Base-by-base conservation (phyloP, 64 coral and sea anemone species). In the Platygyra sinensis region DNA sequence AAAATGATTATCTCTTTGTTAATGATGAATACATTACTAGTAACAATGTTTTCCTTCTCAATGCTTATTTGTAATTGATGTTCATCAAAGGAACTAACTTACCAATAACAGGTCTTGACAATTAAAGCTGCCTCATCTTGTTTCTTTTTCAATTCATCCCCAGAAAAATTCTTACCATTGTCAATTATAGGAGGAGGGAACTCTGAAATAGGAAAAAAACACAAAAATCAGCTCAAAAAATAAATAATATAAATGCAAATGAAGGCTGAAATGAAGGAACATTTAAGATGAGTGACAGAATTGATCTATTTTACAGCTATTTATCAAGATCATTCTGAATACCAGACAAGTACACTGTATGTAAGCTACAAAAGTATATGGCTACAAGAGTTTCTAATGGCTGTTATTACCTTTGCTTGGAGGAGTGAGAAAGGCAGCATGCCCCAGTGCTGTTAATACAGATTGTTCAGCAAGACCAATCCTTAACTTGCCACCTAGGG, bases 391-490 rank as follows among this genome's bases (percentile, higher is more conserved):
- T 5, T 46, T 46, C 42, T 8, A 46, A 57, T 12, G 12, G n/a
- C 4, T 10, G 10, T 10, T 10, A 13, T 32, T 76, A 98, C 97
- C 94, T 96, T 95, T 78, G 80, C 79, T 91, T 18, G 97, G 94
- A 32, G 97, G 97, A 16, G 97, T 99, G n/a, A 99, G 91, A 49
- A 96, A 86, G 31, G 81, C 94, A 17, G 97, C 93, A 86, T 99
- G 97, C 62, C 83, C 94, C 55, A 99, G 38, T 14, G 97, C 90
- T 77, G 94, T 93, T 19, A 99, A 62, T 10, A 99, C 97, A 13
- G 97, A 95, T 78, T 99, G 97, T 78, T 99, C 97, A 67, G 97
- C 97, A 51, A 99, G 90, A 74, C 97, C 97, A 86, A 99, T 99
- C 25, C 97, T 88, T 32, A 99, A 74, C 88, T 99, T 99, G 3